phyloP scores from a whole-genome alignment of 2,797 vertebrate genomes.

The Gadopsis bispinosus region DNA sequence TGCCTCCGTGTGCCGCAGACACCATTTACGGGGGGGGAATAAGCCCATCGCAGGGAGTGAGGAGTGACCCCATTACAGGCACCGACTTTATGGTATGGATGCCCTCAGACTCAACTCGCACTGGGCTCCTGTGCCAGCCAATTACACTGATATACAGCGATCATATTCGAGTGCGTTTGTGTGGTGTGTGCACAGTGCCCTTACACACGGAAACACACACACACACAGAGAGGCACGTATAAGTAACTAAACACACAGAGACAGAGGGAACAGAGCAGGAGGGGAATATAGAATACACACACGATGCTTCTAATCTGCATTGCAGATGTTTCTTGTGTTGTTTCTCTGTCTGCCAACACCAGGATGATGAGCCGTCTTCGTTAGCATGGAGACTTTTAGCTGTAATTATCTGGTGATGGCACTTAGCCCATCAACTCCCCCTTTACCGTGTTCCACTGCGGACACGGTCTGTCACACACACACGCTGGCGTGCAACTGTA shows the following conservation, averaged over 20 bases:
- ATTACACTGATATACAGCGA: constrained; percentile 61
- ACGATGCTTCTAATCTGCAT: constrained; percentile 66
- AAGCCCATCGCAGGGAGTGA: constrained; percentile 41
- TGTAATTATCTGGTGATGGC: constrained; percentile 79
- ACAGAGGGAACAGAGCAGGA: background rate
- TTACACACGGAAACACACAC: constrained; percentile 17
- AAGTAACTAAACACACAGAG: background rate
- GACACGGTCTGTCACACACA: constrained; percentile 3
- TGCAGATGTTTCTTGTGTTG: constrained; percentile 70
- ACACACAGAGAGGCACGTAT: too few relatives aligned
- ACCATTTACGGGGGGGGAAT: constrained; percentile 29
- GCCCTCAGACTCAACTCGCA: constrained; percentile 70
- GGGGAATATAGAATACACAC: constrained; percentile 1
- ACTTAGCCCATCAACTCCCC: constrained; percentile 75
- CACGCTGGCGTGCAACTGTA: background rate
- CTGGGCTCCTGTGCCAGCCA: constrained; percentile 47
- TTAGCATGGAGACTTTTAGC: constrained; percentile 75
- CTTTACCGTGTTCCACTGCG: constrained; percentile 56
- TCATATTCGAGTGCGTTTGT: background rate
- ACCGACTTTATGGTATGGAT: constrained; percentile 32
- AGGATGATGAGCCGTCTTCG: constrained; percentile 66
- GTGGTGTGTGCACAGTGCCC: constrained; percentile 5
- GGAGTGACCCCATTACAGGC: constrained; percentile 46
- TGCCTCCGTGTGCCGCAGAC: constrained; percentile 13
- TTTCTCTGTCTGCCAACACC: constrained; percentile 55